Base-by-base conservation (phyloP, 2,888 invertebrate species). In the Chloroclystis v-ata region DNA sequence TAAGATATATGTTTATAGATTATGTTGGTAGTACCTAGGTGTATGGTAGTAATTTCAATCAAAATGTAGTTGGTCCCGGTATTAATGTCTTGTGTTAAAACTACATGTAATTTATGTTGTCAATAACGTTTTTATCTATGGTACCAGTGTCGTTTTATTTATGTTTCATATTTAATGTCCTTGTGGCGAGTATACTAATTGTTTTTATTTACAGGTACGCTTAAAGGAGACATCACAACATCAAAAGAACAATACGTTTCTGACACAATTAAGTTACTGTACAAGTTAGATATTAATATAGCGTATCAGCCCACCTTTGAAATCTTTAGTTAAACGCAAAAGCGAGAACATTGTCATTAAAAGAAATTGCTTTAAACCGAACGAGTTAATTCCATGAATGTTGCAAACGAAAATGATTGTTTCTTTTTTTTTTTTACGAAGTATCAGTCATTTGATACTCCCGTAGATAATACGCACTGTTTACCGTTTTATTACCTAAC, bases 161-260 rank as follows among this genome's bases (percentile, higher is more conserved):
- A 7, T 11, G 10, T 35, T 20, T 24, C 16, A 1, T 35, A 7
- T 16, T 33, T 12, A 13, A 5, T 13, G 32, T 33, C 14, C 1
- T 9, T 12, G 2, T 13, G 32, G n/a, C n/a, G 32, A 20, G 16
- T 5, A 35, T 20, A 35, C 35, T 35, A 20, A 35, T 57, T 63
- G 10, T 35, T 20, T 35, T 16, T 10, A 11, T 40, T 50, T 50
- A 0, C 83, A 86, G 85, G 76, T 85, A 83, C 73, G 85, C 79
- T 60, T 86, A 84, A 80, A 71, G 71, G 72, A 68, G 64, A 70
- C 67, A 67, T 47, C 68, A 71, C 72, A 68, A 61, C 57, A 64
- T 59, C 47, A 60, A 68, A 69, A 72, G 69, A 77, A 75, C 67
- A 74, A 75, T 65, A 72, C 63, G 63, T 70, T 67, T 71, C 66